These are phyloP conservation scores for Huso huso DNA, from an alignment of 2,797 vertebrate genomes.

Conservation along the genomic window DNA sequence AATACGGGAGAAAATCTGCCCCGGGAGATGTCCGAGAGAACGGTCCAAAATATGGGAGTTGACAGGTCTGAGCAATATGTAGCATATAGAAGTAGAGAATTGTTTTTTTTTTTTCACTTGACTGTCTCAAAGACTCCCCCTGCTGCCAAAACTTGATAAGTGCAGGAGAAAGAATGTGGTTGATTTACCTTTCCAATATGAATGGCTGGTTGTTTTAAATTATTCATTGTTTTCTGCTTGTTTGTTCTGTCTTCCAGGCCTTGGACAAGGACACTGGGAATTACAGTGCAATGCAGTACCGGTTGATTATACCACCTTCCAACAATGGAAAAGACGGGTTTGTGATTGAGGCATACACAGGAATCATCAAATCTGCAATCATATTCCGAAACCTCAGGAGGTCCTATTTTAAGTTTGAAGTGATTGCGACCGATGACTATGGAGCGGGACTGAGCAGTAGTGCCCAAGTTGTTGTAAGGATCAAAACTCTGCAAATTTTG, in stretches of 20 bases:
- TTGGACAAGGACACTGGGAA: slow-evolving; percentile 87
- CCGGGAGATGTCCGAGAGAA: no score
- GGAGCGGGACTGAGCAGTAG: slow-evolving; percentile 83
- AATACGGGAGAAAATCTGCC: no score
- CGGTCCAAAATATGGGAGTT: no score
- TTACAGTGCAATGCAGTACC: slow-evolving; percentile 84
- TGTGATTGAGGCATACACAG: slow-evolving; percentile 85
- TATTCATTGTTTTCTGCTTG: slow-evolving; percentile 11
- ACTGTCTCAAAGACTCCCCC: slow-evolving; percentile 21
- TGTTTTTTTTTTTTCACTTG: background rate
- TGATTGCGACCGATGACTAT: slow-evolving; percentile 86
- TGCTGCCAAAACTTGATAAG: slow-evolving; percentile 11
- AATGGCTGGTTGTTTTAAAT: background rate
- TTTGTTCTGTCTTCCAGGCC: slow-evolving; percentile 56
- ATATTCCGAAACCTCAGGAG: slow-evolving; percentile 94
- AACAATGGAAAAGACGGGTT: slow-evolving; percentile 88
- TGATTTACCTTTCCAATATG: background rate
- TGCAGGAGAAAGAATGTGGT: background rate
- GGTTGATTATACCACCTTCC: slow-evolving; percentile 79
- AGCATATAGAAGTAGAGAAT: no score
- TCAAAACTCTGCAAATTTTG: background rate
- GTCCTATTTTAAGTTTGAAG: slow-evolving; percentile 90
- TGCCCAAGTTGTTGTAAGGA: slow-evolving; percentile 86
- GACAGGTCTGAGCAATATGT: no score
- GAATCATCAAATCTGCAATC: slow-evolving; percentile 87